Evolutionary conservation across 2,888 invertebrate species (phyloP).

Genomic region (Ernsta delagoae): DNA sequence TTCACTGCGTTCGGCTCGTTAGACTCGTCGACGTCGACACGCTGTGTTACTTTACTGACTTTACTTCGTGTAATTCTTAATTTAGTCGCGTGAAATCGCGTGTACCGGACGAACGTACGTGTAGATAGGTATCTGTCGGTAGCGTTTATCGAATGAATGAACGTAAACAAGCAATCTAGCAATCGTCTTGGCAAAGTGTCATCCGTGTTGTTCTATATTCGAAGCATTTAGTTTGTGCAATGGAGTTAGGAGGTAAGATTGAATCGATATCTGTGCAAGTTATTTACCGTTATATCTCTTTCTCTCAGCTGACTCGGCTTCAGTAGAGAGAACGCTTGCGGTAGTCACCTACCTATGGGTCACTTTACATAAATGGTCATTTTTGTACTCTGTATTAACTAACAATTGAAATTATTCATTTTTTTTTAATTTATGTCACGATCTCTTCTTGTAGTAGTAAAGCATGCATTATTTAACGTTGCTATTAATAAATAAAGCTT

Average conservation of each 20-base stretch:
- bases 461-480: no score
- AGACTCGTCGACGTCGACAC: background rate
- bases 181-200: background rate
- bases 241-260: conserved; percentile 31
- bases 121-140: conserved; percentile 2
- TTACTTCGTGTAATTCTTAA: background rate
- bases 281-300: no score
- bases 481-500: no score
- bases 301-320: no score
- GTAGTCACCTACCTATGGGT: no score
- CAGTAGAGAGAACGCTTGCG: no score
- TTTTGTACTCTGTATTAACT: no score
- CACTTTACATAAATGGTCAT: no score
- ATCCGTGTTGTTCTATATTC: conserved; percentile 2
- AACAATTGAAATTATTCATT: no score
- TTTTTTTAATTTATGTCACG: no score
- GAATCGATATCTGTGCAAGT: background rate
- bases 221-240: conserved; percentile 7
- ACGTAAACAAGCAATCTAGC: conserved; percentile 17
- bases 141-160: conserved; percentile 14
- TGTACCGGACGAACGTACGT: conserved; percentile 28
- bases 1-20: background rate
- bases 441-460: no score
- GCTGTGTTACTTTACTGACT: background rate
- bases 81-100: conserved; percentile 31